These are phyloP conservation scores for Drosophila athabasca DNA, from an alignment of 1,140 invertebrate genomes.

Conservation along the genomic window DNA sequence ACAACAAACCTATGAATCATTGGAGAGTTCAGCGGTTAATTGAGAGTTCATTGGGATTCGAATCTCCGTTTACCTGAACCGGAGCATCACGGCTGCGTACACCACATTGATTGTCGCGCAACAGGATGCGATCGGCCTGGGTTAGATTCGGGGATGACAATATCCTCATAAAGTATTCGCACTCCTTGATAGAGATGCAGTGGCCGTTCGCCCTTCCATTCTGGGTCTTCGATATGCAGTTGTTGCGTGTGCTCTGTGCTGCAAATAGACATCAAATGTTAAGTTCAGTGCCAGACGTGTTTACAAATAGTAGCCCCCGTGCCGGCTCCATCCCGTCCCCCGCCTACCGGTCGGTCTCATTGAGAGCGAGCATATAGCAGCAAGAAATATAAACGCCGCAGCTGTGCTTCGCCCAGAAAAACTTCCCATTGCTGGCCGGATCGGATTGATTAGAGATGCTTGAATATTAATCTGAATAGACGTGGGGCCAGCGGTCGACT, in stretches of 20 bases:
- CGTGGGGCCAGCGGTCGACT: conserved; percentile 8
- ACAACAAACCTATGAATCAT: conserved; percentile 49
- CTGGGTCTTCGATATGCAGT: conserved; percentile 43
- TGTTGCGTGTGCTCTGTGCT: conserved; percentile 34
- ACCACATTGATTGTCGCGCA: conserved; percentile 61
- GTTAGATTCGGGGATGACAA: conserved; percentile 15
- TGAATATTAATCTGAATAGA: conserved; percentile 8
- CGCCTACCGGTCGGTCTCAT: conserved; percentile 55
- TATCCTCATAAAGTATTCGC: conserved; percentile 60
- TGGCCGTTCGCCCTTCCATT: conserved; percentile 30
- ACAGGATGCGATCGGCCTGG: conserved; percentile 39
- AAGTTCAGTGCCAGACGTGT: conserved; percentile 39
- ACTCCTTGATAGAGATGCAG: conserved; percentile 50
- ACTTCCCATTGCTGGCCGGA: conserved; percentile 48
- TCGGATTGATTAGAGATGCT: conserved; percentile 45
- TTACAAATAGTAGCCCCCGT: conserved; percentile 16
- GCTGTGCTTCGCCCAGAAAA: conserved; percentile 20
- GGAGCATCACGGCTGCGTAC: conserved; percentile 20
- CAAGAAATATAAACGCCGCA: conserved; percentile 6
- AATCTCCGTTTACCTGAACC: conserved; percentile 45
- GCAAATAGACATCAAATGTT: conserved; percentile 11
- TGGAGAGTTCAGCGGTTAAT: not conserved
- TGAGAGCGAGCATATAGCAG: conserved; percentile 51
- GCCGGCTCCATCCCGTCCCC: not conserved
- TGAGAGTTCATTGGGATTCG: not conserved